Conservation (phyloP, 1,140 invertebrate genomes). For the Leptopilina clavipes region DNA sequence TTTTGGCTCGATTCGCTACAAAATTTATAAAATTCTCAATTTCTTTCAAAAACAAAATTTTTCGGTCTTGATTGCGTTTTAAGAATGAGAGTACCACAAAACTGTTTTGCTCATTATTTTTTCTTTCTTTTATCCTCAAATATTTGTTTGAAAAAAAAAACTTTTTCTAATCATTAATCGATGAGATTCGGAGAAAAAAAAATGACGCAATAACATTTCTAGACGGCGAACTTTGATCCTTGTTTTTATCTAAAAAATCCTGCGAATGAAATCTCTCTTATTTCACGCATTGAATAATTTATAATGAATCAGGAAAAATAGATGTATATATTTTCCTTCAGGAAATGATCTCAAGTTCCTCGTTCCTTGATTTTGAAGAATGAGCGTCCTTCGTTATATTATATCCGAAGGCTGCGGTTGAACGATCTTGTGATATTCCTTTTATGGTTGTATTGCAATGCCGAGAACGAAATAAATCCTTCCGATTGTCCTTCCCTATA, state of each 20-base stretch:
- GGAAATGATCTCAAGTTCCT: conserved; percentile 26
- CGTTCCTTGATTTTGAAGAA: conserved; percentile 16
- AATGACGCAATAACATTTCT: neutral
- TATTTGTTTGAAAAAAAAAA: too few relatives aligned
- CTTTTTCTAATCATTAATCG: too few relatives aligned
- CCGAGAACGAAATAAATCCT: conserved; percentile 1
- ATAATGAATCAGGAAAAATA: conserved; percentile 4
- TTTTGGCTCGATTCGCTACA: neutral
- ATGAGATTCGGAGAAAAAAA: neutral
- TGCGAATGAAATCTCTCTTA: neutral
- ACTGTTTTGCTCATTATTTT: neutral
- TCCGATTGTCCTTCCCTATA: conserved; percentile 11
- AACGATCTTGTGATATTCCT: conserved; percentile 26
- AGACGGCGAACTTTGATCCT: neutral
- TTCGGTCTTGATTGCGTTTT: too few relatives aligned
- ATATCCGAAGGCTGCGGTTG: conserved; percentile 6
- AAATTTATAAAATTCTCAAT: neutral
- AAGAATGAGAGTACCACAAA: too few relatives aligned
- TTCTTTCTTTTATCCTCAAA: neutral
- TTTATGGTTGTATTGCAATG: neutral
- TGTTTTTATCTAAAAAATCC: neutral
- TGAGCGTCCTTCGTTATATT: conserved; percentile 11
- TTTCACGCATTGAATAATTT: neutral
- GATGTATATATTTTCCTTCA: neutral
- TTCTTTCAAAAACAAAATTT: neutral